These are phyloP conservation scores for Megaustenia siamemsis DNA, from an alignment of 2,888 invertebrate species.

Conservation along the genomic window DNA sequence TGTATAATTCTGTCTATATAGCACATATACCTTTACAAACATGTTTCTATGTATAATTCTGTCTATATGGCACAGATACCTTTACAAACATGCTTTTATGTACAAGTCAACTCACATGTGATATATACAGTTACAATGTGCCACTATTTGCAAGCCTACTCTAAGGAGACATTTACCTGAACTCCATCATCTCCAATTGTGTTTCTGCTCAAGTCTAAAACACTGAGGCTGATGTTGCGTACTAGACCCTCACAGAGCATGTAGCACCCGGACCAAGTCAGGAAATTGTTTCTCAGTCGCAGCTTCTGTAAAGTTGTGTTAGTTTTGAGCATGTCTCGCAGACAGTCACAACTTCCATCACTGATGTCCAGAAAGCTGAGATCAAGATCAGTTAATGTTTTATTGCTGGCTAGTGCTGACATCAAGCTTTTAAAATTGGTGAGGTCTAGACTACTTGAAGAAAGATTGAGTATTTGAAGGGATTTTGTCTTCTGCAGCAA, in stretches of 20 bases:
- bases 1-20: too few relatives aligned
- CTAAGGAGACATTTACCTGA: conserved; percentile 56
- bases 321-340: conserved; percentile 70
- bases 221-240: conserved; percentile 69
- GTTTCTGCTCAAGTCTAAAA: conserved; percentile 77
- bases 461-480: conserved; percentile 73
- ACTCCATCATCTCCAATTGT: conserved; percentile 73
- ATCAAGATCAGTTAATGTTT: conserved; percentile 72
- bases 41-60: too few relatives aligned
- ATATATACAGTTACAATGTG: too few relatives aligned
- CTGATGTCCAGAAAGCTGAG: conserved; percentile 77
- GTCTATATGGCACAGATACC: too few relatives aligned
- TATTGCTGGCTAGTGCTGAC: conserved; percentile 67
- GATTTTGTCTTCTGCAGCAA: conserved; percentile 67
- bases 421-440: conserved; percentile 68
- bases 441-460: conserved; percentile 73
- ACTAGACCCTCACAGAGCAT: conserved; percentile 72
- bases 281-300: conserved; percentile 73
- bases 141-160: too few relatives aligned
- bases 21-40: too few relatives aligned
- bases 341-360: conserved; percentile 71
- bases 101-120: too few relatives aligned
- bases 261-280: conserved; percentile 75
- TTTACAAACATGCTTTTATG: too few relatives aligned
- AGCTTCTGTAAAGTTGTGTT: conserved; percentile 72